Evolutionary conservation across 2,888 invertebrate species (phyloP), one percentile per base, ranked within the genome.

Genomic region (Timandra comae): DNA sequence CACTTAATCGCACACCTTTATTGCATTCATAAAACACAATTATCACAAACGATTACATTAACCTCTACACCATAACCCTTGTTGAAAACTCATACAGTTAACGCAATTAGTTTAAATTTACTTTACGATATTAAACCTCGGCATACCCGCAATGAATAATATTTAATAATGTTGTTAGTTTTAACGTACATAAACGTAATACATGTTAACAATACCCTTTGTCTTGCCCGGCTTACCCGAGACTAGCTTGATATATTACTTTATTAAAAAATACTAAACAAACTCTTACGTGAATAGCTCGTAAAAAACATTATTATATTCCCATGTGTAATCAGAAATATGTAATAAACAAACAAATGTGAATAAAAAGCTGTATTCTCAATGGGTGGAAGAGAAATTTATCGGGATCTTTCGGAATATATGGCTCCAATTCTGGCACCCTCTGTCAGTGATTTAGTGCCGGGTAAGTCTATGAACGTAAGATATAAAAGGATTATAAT

Each of bases 371-470:
- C n/a, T n/a, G n/a, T 71, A 71, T 65, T 39, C 64, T 63, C 60
- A 66, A 61, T 70, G 63, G 66, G 55, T 55, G 52, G 56, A 55
- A 50, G 50, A 53, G 52, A 63, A 74, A 79, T 78, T 77, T 77
- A 79, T 79, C 61, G 72, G 55, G 57, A 61, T 64, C 63, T 63
- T 66, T 65, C 61, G 56, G 71, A 69, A 77, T 75, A 76, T 76
- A 68, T 49, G 21, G 63, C 63, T 65, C 66, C 70, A 63, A 71
- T 63, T 59, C 63, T 51, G 56, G 56, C 53, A 56, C 53, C 48
- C 55, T 56, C 51, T 55, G 47, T 52, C 47, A 52, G 65, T 75
- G 72, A 75, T 75, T 75, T 76, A 76, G 61, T 58, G 54, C 49
- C 46, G 43, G 52, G 54, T 24, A 61, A 64, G 64, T 58, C 63